Percentiles rank a stretch among this genome's conserved stretches.
These are phyloP conservation scores for Macrosteles quadrilineatus DNA, from an alignment of 1,140 invertebrate genomes.

Conservation along the genomic window DNA sequence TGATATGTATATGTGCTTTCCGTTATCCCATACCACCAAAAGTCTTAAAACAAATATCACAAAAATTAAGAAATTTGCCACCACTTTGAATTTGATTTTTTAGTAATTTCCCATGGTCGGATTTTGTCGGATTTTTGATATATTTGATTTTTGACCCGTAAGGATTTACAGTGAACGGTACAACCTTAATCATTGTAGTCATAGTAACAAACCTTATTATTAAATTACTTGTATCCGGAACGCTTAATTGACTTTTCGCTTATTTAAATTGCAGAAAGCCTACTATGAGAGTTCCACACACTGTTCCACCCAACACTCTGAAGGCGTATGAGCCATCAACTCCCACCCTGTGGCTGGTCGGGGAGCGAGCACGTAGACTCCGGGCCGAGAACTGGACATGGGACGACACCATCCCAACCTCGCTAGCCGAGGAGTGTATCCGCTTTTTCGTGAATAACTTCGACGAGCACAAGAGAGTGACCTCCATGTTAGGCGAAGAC, in stretches of 20 bases:
- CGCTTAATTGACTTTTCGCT: too few relatives aligned
- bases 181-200: too few relatives aligned
- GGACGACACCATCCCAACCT: constrained; percentile 15
- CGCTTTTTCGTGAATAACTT: constrained; percentile 39
- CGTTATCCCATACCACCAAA: too few relatives aligned
- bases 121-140: too few relatives aligned
- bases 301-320: constrained; percentile 21
- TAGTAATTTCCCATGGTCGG: too few relatives aligned
- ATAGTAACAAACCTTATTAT: too few relatives aligned
- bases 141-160: too few relatives aligned
- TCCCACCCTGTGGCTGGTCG: background rate
- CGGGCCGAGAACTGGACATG: constrained; percentile 23
- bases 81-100: too few relatives aligned
- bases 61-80: too few relatives aligned
- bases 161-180: too few relatives aligned
- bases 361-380: background rate
- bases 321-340: constrained; percentile 21
- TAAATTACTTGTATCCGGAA: background rate
- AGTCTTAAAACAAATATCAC: too few relatives aligned
- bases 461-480: constrained; percentile 12
- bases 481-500: background rate
- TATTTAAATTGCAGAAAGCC: background rate
- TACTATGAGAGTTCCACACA: constrained; percentile 32
- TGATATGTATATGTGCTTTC: too few relatives aligned
- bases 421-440: constrained; percentile 41